Base-by-base conservation (phyloP, 2,113 vertebrate genomes). In the Gymnobelideus leadbeateri region DNA sequence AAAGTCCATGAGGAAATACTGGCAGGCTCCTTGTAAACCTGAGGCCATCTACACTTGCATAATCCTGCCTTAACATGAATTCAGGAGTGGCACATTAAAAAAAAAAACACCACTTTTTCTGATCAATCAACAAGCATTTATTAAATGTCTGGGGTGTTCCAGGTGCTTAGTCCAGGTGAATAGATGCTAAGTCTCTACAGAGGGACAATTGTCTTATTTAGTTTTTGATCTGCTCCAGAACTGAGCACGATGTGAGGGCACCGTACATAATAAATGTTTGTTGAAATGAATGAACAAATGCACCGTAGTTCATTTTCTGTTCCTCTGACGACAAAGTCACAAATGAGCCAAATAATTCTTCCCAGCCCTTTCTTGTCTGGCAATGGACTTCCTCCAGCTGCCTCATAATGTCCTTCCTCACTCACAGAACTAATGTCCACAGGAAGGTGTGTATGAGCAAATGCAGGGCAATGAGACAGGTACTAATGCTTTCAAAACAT, bases 381-480 rank as follows among this genome's bases (percentile, higher is more conserved):
- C 51, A 51, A 0, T 50, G 26, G 52, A 77, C 47, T 93, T 91
- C 28, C 51, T 46, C 7, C 47, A 2, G 53, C 52, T 91, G 21
- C 2, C 0, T 24, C 1, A 2, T 3, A 31, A 28, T 3, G 26
- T 14, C 55, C 84, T 54, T 77, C 9, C 0, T 0, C 43, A 54
- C 3, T 6, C 51, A 21, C 3, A 51, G 50, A 43, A 0, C 24
- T 54, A 52, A 24, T 55, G 46, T 94, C 47, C 28, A 1, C 0
- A 11, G 49, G 46, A 51, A 50, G 8, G 2, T 43, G 43, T 2
- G 51, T n/a, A 21, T 31, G 55, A 46, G 37, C 16, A 90, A 19
- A 46, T 2, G 0, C 0, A 23, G 11, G 0, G 89, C 21, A n/a
- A 14, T 26, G 43, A 0, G 0, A 3, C 0, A 10, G 28, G 24